phyloP scores from a whole-genome alignment of 2,797 vertebrate species.

The Cynopterus sphinx region DNA sequence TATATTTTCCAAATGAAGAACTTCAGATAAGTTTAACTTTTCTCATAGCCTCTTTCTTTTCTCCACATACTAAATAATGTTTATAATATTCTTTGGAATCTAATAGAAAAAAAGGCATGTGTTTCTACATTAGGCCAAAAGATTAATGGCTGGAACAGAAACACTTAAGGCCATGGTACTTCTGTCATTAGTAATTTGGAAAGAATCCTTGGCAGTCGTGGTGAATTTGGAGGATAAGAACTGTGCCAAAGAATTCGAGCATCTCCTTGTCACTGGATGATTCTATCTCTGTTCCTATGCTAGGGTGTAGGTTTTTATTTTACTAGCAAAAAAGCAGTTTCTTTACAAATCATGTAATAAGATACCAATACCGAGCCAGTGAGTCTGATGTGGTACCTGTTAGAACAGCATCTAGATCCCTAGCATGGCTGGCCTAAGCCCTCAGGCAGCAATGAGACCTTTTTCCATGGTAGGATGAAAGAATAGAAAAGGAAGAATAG shows the following conservation, averaged over 20 bases:
- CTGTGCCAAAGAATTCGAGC: neutral
- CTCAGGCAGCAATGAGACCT: neutral
- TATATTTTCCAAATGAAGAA: conserved; percentile 6
- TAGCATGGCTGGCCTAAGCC: neutral
- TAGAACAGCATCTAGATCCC: neutral
- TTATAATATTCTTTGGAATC: conserved; percentile 16
- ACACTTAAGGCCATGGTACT: neutral
- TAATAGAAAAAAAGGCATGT: neutral
- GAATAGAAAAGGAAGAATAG: neutral
- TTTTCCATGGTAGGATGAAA: neutral
- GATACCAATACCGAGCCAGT: neutral
- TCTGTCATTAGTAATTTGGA: neutral
- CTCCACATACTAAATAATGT: conserved; percentile 21
- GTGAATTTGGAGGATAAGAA: neutral
- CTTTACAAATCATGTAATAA: neutral
- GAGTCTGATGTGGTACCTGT: neutral
- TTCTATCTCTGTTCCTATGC: neutral
- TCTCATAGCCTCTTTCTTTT: neutral
- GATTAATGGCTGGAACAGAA: neutral
- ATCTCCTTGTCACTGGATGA: neutral
- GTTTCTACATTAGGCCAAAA: neutral
- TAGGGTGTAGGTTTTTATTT: neutral
- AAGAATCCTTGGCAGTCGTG: neutral
- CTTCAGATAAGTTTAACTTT: conserved; percentile 16
- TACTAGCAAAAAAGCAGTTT: neutral